A percentile compares a stretch with the other conserved stretches of the same genome.
Conservation (phyloP, 53 echinoderm and acorn worm genomes). For the Henricia sp. region DNA sequence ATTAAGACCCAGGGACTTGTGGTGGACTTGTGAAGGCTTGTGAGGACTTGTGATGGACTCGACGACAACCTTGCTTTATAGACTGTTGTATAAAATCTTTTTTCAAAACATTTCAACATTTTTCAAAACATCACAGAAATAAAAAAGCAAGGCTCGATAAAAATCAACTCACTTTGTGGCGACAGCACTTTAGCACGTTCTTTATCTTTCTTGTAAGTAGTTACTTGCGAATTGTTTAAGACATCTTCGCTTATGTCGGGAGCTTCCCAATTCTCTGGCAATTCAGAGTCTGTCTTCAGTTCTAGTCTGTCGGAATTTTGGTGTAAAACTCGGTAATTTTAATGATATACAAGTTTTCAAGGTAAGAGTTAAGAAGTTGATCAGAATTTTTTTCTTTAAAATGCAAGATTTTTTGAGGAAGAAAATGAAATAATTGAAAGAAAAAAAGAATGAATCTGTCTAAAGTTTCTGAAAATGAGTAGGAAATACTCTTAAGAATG, state of each 20-base stretch:
- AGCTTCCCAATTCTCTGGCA: slow-evolving; percentile 58
- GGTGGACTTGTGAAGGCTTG: no score
- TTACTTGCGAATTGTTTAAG: slow-evolving; percentile 58
- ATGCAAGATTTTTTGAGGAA: no score
- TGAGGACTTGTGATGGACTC: no score
- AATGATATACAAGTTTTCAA: no score
- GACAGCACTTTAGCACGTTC: slow-evolving; percentile 26
- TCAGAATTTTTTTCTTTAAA: no score
- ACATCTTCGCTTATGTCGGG: slow-evolving; percentile 66
- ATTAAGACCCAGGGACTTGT: no score
- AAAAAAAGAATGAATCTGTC: not conserved
- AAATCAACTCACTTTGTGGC: not conserved
- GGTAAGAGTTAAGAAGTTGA: no score
- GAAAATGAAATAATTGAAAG: not conserved
- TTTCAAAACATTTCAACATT: no score
- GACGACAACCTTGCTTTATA: no score
- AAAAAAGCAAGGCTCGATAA: not conserved
- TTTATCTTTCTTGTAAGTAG: slow-evolving; percentile 60
- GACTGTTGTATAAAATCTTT: no score
- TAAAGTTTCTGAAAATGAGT: not conserved
- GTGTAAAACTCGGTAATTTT: no score
- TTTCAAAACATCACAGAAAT: no score
- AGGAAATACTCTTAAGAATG: not conserved
- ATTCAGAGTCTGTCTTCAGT: slow-evolving; percentile 65
- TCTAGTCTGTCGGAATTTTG: slow-evolving; percentile 36